Evolutionary conservation across 2,797 vertebrate species (phyloP), one percentile per base, ranked within the genome.

Genomic region (Alca torda): DNA sequence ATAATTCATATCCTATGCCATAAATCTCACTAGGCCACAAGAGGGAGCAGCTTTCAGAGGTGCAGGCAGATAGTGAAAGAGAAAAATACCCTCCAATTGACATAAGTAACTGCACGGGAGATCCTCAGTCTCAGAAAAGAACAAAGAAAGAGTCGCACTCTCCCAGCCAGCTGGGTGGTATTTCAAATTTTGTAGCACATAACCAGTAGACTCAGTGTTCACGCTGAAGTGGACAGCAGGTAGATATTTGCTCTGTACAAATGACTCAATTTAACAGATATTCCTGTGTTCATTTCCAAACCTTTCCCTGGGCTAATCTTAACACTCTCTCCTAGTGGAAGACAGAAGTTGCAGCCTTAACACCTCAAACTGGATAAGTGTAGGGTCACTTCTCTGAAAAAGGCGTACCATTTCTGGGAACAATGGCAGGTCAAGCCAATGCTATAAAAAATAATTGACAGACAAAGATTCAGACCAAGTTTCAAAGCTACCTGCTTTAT

Each of bases 1-100:
- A 3, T 23, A 56, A 57, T 74, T 91, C 81, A 39, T 68, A 84
- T 46, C 12, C 35, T 46, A 11, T 7, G 45, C 61, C 46, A 59
- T 88, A 83, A 93, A 91, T 93, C 76, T 80, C 78, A 76, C 84
- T 81, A 63, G 65, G 31, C 96, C 95, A 95, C 96, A 91, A 97
- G 96, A 97, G 94, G 96, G 95, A 97, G 96, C 93, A 93, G 79
- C 87, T 84, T 75, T 64, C 82, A 94, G 95, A 57, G 61, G 91
- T 93, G 96, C 41, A 93, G 43, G 45, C 90, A 64, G 41, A 37
- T 43, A 18, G 7, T 14, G 16, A 76, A 43, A 54, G 24, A 25
- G 5, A 0, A 7, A 67, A 89, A 76, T 59, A 6, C 1, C 1
- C 6, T 43, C 14, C 33, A 26, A 7, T 35, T 85, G 53, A 65